Percentiles rank a stretch among this genome's conserved stretches.
Evolutionary conservation across 2,888 invertebrate species (phyloP).

Genomic region (Tenthredo amoena): DNA sequence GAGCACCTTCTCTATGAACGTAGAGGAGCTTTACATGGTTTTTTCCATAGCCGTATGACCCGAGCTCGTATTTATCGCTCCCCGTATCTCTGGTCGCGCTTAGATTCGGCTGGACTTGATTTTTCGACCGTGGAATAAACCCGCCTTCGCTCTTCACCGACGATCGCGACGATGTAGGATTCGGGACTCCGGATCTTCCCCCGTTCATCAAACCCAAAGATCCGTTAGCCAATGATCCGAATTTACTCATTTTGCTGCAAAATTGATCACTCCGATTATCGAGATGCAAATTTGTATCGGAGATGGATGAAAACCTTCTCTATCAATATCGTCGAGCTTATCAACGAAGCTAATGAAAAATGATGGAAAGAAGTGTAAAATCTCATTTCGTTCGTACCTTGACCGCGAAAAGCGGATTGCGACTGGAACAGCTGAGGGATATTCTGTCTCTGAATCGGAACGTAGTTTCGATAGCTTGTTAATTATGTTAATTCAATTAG

Average conservation of each 20-base stretch:
- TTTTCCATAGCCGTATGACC: conserved; percentile 87
- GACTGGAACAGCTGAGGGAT: not conserved
- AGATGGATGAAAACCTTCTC: not conserved
- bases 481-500: not conserved
- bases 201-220: conserved; percentile 62
- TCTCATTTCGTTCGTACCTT: not conserved
- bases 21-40: conserved; percentile 87
- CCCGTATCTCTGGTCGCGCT: conserved; percentile 62
- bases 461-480: not conserved
- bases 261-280: not conserved
- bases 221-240: conserved; percentile 64
- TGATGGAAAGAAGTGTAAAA: not conserved
- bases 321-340: not conserved
- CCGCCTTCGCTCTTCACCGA: not conserved
- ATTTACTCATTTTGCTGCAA: conserved; percentile 63
- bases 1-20: conserved; percentile 84
- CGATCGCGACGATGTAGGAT: conserved; percentile 23
- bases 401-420: not conserved
- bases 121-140: conserved; percentile 45
- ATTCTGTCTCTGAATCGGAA: not conserved
- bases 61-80: conserved; percentile 80
- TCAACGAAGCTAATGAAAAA: not conserved
- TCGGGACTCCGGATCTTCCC: conserved; percentile 31
- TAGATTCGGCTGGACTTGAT: conserved; percentile 60
- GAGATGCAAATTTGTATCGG: not conserved